These are phyloP conservation scores for Heliconius nattereri DNA, from an alignment of 1,140 invertebrate species.

Conservation along the genomic window DNA sequence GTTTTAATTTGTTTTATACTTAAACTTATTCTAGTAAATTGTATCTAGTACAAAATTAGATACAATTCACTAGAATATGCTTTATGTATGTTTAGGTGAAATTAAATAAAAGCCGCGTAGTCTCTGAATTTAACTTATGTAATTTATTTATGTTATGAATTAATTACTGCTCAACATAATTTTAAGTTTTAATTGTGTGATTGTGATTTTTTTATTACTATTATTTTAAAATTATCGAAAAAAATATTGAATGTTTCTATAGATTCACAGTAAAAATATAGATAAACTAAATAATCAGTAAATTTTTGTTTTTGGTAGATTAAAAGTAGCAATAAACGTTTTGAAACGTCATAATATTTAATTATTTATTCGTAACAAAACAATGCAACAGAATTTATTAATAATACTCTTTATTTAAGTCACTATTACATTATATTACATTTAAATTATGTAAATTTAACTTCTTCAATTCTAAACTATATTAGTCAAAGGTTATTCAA, in stretches of 20 bases:
- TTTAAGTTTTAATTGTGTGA: conserved; percentile 23
- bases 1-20: background rate
- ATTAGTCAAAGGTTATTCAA: too few species aligned
- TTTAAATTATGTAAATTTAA: background rate
- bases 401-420: background rate
- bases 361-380: background rate
- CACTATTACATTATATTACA: too few species aligned
- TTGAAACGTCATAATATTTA: background rate
- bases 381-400: background rate
- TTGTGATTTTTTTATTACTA: conserved; percentile 18
- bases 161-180: conserved; percentile 34
- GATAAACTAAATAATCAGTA: background rate
- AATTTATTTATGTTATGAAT: conserved; percentile 30
- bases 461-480: background rate
- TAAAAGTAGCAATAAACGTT: background rate
- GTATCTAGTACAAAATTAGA: background rate
- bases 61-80: background rate
- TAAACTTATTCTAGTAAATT: background rate
- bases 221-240: background rate
- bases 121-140: background rate
- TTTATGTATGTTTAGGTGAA: background rate
- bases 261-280: background rate
- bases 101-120: background rate
- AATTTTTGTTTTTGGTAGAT: background rate
- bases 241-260: background rate